Percentiles rank a stretch among this genome's conserved stretches.
Evolutionary conservation across 2,797 vertebrate species (phyloP).

Genomic region (Ibycter americanus): DNA sequence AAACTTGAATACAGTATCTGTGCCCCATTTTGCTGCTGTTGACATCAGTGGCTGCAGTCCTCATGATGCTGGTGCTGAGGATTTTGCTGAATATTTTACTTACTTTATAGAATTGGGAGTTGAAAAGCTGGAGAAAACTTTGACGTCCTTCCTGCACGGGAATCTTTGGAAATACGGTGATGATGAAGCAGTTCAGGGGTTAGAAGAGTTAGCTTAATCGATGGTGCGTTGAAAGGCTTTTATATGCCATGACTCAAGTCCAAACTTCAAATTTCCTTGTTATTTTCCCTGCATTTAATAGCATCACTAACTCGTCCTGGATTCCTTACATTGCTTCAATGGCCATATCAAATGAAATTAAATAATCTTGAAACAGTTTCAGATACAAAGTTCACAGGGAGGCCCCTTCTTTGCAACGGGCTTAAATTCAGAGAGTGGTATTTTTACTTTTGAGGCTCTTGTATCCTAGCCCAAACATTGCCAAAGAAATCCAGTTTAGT

Average conservation of each 20-base stretch:
- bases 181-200: not conserved
- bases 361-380: slow-evolving; percentile 42
- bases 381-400: not conserved
- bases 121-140: not conserved
- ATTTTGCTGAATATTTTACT: slow-evolving; percentile 38
- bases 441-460: not conserved
- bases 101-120: not conserved
- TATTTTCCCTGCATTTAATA: slow-evolving; percentile 2
- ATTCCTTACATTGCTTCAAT: slow-evolving; percentile 16
- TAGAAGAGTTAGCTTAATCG: not conserved
- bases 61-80: not conserved
- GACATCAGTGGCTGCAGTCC: not conserved
- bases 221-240: not conserved
- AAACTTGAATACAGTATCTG: not conserved
- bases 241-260: not conserved
- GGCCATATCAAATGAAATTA: slow-evolving; percentile 36
- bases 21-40: slow-evolving; percentile 4
- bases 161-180: not conserved
- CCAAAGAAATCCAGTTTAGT: not conserved
- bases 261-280: not conserved
- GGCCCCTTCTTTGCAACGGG: not conserved
- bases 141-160: not conserved
- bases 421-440: not conserved
- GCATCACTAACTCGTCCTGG: not conserved
- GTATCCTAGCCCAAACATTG: not conserved